Evolutionary conservation across 2,797 vertebrate genomes (phyloP), one percentile per base, ranked within the genome.

Genomic region (Paedocypris micromegethes): DNA sequence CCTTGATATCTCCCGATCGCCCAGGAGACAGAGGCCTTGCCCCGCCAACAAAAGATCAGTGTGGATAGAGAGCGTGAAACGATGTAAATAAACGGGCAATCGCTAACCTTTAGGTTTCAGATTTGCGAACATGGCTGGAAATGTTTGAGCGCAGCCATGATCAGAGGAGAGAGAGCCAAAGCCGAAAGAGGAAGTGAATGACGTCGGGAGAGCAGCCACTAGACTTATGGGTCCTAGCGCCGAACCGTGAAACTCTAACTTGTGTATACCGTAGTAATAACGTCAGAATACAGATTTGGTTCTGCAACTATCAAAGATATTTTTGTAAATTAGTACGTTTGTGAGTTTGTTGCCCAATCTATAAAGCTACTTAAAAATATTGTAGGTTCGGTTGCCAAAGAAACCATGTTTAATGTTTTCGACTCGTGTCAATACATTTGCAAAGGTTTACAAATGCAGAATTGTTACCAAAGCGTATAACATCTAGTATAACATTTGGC

Each of bases 61-160:
- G 75, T 50, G 74, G 72, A 70, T 77, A 80, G 75, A 74, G 83
- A 83, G 76, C 80, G 77, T 77, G 82, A 53, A 51, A 73, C 74
- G 84, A 83, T 70, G 74, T 85, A 82, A 86, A 89, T 84, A 89
- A 86, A 81, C 82, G 88, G 87, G 78, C 83, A 41, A 82, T 79
- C 79, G 77, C 85, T 84, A 89, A 88, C 86, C 86, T 88, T 85
- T 88, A 84, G 85, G 85, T 84, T 88, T 87, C 88, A 90, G 87
- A 90, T 88, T 85, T 89, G 85, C 87, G 88, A 91, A 91, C 90
- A 92, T 90, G 90, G 88, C 89, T 91, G 87, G 85, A 87, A 57
- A 83, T 83, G 80, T 84, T 89, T 88, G 85, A 77, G 82, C 83
- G 84, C 82, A 88, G 88, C 88, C 89, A 90, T 90, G 88, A 91